Base-by-base conservation (phyloP, 2,888 invertebrate genomes). In the Luperina nickerlii region DNA sequence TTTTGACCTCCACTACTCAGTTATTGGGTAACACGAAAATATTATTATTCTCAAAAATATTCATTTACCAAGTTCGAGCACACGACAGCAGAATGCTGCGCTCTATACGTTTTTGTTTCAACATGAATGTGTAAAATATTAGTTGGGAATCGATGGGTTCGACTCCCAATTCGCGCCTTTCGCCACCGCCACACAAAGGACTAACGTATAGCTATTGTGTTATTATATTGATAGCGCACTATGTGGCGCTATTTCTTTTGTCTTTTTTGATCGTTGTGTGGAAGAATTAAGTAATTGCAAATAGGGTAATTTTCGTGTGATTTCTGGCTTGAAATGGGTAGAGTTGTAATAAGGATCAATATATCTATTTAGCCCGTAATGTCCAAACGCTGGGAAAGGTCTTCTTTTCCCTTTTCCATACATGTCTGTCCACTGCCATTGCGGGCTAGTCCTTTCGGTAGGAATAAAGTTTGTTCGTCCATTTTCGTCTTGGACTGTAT, bases 121-220 rank as follows among this genome's bases (percentile, higher is more conserved):
- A 90, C 91, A 91, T 90, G 92, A 94, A 94, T 92, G 93, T 93
- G 93, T 93, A 92, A 94, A 94, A 94, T 94, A 94, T 94, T 93
- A 93, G 93, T 93, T 91, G 86, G 89, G 85, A 93, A 94, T 94
- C 93, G 92, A 93, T 92, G 88, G 90, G 90, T 88, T 90, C 84
- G 91, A 82, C 81, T 86, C 86, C 87, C 90, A 86, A 86, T 89
- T 81, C 81, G 85, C 83, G 87, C 84, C 89, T 87, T 83, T 84
- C 76, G 76, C 84, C 69, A 83, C 72, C 76, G 20, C 69, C 63
- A 71, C 82, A 90, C 86, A 87, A 89, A 78, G 82, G 70, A 80
- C 76, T 42, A 77, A 69, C 81, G 57, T 76, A 86, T 82, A 86
- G 77, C 86, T 79, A 71, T 83, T 88, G 76, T 79, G 80, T 82